Conservation (phyloP, 2,888 invertebrate species). For the Caenorhabditis sinica region DNA sequence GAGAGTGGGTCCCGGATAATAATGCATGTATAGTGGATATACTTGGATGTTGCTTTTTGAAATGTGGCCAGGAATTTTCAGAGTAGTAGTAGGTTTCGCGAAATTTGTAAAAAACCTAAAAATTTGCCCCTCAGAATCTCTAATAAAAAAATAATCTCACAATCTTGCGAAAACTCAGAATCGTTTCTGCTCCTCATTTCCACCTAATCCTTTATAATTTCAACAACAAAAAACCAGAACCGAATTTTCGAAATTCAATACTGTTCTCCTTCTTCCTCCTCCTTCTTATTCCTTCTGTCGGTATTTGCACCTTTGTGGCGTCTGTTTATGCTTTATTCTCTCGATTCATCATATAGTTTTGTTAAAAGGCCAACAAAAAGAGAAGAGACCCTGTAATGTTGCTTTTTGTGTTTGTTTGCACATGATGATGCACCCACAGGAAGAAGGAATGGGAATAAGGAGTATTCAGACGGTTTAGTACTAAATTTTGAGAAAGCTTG, state of each 20-base stretch:
- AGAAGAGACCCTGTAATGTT: constrained; percentile 40
- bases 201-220: not conserved
- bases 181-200: not conserved
- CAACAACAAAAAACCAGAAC: not conserved
- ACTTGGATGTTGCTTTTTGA: too few relatives aligned
- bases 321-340: too few relatives aligned
- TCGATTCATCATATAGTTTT: constrained; percentile 5
- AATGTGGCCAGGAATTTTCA: too few relatives aligned
- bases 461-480: not conserved
- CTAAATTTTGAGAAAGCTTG: too few relatives aligned
- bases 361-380: constrained; percentile 27
- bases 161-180: too few relatives aligned
- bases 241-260: constrained; percentile 16
- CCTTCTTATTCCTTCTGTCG: too few relatives aligned
- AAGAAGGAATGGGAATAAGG: not conserved
- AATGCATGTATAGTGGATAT: too few relatives aligned
- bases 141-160: too few relatives aligned
- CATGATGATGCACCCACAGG: constrained; percentile 15
- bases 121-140: too few relatives aligned
- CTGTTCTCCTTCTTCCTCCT: not conserved
- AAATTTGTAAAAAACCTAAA: too few relatives aligned
- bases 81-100: too few relatives aligned
- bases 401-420: constrained; percentile 50
- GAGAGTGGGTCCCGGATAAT: too few relatives aligned
- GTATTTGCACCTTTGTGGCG: not conserved